Conservation (phyloP, 2,888 invertebrate genomes). For the Heliconius charithonia region DNA sequence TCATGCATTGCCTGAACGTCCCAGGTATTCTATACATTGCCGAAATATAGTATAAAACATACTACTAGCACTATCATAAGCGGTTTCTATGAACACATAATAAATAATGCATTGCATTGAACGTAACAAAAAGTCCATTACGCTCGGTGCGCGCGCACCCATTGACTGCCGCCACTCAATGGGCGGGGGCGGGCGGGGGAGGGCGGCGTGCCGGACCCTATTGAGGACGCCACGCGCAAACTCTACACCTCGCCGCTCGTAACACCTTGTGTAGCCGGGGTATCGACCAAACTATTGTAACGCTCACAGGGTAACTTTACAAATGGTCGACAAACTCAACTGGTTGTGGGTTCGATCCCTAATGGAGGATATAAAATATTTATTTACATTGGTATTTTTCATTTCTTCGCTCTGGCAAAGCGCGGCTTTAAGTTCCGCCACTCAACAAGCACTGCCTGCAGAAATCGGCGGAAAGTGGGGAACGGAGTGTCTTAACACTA, state of each 20-base stretch:
- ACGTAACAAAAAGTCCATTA: slow-evolving; percentile 12
- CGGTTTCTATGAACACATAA: slow-evolving; percentile 20
- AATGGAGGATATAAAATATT: no score
- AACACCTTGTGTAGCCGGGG: not conserved
- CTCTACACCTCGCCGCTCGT: not conserved
- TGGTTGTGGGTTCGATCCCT: no score
- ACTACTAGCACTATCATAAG: not conserved
- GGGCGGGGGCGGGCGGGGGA: slow-evolving; percentile 49
- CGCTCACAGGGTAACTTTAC: not conserved
- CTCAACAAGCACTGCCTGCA: no score
- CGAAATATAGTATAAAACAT: not conserved
- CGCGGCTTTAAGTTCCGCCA: no score
- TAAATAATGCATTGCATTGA: slow-evolving; percentile 45
- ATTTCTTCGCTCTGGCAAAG: no score
- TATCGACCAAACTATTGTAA: not conserved
- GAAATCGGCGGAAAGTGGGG: no score
- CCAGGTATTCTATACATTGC: no score
- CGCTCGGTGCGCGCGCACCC: slow-evolving; percentile 49
- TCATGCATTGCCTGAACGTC: no score
- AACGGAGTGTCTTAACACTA: no score
- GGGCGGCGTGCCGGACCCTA: slow-evolving; percentile 51
- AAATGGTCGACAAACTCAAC: no score
- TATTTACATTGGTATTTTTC: no score
- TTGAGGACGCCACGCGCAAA: slow-evolving; percentile 27
- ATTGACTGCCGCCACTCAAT: slow-evolving; percentile 60